Conservation (phyloP, 2,113 vertebrate species). For the Alethe castanea region DNA sequence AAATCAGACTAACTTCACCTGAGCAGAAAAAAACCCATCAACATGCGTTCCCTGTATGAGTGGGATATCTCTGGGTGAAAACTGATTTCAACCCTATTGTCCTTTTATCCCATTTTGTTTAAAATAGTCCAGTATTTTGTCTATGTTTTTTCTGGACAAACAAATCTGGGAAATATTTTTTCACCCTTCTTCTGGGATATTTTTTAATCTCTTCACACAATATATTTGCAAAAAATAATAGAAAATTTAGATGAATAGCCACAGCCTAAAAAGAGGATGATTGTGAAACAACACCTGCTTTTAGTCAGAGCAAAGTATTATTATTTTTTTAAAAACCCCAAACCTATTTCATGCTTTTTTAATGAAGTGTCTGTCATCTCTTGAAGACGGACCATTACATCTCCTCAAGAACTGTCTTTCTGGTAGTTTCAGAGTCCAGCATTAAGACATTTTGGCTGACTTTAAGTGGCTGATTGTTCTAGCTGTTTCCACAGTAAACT, state of each 20-base stretch:
- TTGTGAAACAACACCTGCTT: neutral
- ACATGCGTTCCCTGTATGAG: neutral
- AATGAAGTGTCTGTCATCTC: neutral
- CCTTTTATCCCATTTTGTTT: neutral
- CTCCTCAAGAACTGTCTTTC: neutral
- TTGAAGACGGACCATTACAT: neutral
- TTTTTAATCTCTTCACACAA: neutral
- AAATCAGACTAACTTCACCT: neutral
- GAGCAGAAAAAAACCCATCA: neutral
- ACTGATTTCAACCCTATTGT: neutral
- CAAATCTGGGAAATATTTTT: neutral
- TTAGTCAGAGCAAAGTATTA: neutral
- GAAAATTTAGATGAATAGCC: neutral
- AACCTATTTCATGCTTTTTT: neutral
- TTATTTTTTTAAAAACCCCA: neutral
- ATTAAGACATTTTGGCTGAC: neutral
- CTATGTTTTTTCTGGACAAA: neutral
- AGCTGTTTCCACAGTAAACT: neutral
- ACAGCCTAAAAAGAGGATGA: neutral
- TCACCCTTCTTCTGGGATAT: neutral
- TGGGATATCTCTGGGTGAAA: neutral
- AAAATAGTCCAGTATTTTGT: neutral
- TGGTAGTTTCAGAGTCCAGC: neutral
- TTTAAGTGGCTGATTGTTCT: neutral
- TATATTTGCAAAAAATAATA: neutral